Conservation (phyloP, 2,888 invertebrate species). For the Dicranocentrus wangi region DNA sequence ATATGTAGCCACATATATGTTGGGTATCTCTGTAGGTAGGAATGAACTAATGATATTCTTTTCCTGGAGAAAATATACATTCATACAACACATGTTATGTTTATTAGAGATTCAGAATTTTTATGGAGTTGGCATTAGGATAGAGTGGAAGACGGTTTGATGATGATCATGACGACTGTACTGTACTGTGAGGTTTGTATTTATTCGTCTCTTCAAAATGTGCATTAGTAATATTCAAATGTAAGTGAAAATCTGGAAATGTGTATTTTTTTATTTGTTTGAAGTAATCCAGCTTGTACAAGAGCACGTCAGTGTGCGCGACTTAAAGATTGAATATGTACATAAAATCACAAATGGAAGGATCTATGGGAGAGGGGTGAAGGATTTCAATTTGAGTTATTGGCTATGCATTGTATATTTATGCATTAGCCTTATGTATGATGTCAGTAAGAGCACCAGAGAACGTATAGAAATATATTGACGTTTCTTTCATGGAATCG, state of each 20-base stretch:
- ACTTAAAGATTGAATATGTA: too few relatives aligned
- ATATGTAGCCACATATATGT: neutral
- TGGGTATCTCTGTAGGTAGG: neutral
- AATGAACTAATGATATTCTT: conserved; percentile 44
- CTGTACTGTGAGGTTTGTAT: neutral
- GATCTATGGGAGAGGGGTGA: too few relatives aligned
- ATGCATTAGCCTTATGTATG: too few relatives aligned
- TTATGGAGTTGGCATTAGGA: conserved; percentile 1
- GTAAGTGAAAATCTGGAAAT: conserved; percentile 4
- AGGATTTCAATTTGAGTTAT: too few relatives aligned
- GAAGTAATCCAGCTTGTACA: too few relatives aligned
- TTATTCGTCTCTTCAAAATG: too few relatives aligned
- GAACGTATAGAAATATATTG: too few relatives aligned
- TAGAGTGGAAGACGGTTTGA: conserved; percentile 15
- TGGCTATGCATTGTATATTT: too few relatives aligned
- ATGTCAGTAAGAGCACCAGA: too few relatives aligned
- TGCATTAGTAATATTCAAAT: conserved; percentile 9
- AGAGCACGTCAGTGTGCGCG: too few relatives aligned
- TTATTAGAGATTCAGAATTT: conserved; percentile 48
- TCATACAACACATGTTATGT: conserved; percentile 6
- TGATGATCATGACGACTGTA: conserved; percentile 38
- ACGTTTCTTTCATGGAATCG: too few relatives aligned
- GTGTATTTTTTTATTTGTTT: neutral
- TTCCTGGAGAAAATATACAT: conserved; percentile 44
- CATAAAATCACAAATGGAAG: too few relatives aligned